phyloP scores from a whole-genome alignment of 1,140 invertebrate species.

The Drosophila fuyamai region DNA sequence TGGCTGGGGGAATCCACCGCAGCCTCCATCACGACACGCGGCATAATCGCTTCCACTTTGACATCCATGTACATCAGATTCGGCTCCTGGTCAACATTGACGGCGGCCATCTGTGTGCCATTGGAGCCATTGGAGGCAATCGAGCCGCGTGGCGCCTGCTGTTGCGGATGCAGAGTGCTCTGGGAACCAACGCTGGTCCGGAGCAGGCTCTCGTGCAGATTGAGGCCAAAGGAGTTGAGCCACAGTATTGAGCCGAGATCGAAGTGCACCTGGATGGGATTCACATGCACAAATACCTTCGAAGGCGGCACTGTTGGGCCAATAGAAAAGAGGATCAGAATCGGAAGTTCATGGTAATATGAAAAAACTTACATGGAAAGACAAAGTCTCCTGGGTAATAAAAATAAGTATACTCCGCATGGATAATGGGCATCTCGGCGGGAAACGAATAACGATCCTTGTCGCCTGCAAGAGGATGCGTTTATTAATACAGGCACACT shows the following conservation, averaged over 20 bases:
- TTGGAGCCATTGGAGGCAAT: conserved; percentile 77
- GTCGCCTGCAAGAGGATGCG: conserved; percentile 88
- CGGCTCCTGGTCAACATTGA: conserved; percentile 78
- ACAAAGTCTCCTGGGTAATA: conserved; percentile 97
- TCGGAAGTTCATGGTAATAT: neutral
- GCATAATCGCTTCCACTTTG: conserved; percentile 95
- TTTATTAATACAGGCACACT: neutral
- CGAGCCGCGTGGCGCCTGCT: conserved; percentile 64
- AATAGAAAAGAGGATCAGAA: neutral
- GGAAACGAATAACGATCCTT: conserved; percentile 93
- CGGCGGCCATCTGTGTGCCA: conserved; percentile 73
- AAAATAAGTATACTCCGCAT: conserved; percentile 98
- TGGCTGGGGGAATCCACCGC: conserved; percentile 77
- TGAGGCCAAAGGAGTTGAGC: conserved; percentile 96
- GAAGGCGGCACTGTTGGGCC: conserved; percentile 91
- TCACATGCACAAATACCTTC: conserved; percentile 95
- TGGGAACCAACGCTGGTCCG: conserved; percentile 84
- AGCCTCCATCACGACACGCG: conserved; percentile 86
- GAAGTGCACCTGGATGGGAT: conserved; percentile 94
- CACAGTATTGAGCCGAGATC: conserved; percentile 95
- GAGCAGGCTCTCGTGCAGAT: conserved; percentile 91
- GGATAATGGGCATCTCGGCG: conserved; percentile 94
- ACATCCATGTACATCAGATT: conserved; percentile 92
- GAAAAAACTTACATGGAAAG: conserved; percentile 91
- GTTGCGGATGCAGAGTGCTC: conserved; percentile 32